Conservation (phyloP, 2,888 invertebrate species). For the Brenthis daphne region DNA sequence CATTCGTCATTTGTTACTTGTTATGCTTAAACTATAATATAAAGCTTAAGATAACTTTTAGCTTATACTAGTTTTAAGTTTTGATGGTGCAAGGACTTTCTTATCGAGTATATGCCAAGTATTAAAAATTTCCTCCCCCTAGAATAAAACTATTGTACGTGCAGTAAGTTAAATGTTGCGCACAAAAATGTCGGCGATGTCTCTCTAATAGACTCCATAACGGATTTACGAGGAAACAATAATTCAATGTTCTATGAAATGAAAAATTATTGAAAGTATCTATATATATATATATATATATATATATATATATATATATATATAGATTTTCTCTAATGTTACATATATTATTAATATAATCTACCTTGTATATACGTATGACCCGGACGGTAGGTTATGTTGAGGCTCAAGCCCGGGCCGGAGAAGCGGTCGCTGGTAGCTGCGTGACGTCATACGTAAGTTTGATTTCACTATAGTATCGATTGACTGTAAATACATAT, state of each 20-base stretch:
- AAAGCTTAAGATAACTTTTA: slow-evolving; percentile 23
- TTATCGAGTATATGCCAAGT: slow-evolving; percentile 28
- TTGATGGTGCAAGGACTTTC: slow-evolving; percentile 34
- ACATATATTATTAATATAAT: slow-evolving; percentile 71
- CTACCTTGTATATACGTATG: slow-evolving; percentile 80
- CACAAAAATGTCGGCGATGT: slow-evolving; percentile 69
- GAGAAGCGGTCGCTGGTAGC: slow-evolving; percentile 21
- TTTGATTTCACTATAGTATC: slow-evolving; percentile 66
- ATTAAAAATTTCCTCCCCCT: slow-evolving; percentile 15
- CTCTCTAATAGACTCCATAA: slow-evolving; percentile 65
- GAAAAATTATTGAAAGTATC: slow-evolving; percentile 49
- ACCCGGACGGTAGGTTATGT: slow-evolving; percentile 69
- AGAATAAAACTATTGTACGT: slow-evolving; percentile 25
- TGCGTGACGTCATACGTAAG: slow-evolving; percentile 72
- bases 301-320: slow-evolving; percentile 50
- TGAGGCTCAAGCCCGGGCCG: slow-evolving; percentile 61
- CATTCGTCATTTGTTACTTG: slow-evolving; percentile 15
- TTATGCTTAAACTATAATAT: slow-evolving; percentile 17
- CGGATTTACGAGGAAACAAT: slow-evolving; percentile 57
- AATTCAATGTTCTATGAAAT: slow-evolving; percentile 50
- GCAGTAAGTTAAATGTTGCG: slow-evolving; percentile 53
- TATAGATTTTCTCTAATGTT: slow-evolving; percentile 70
- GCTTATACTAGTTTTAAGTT: slow-evolving; percentile 32
- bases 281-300: slow-evolving; percentile 56
- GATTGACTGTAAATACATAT: slow-evolving; percentile 76